Evolutionary conservation across 2,797 vertebrate species (phyloP), one percentile per base, ranked within the genome.

Genomic region (Parotocinclus haroldoi): DNA sequence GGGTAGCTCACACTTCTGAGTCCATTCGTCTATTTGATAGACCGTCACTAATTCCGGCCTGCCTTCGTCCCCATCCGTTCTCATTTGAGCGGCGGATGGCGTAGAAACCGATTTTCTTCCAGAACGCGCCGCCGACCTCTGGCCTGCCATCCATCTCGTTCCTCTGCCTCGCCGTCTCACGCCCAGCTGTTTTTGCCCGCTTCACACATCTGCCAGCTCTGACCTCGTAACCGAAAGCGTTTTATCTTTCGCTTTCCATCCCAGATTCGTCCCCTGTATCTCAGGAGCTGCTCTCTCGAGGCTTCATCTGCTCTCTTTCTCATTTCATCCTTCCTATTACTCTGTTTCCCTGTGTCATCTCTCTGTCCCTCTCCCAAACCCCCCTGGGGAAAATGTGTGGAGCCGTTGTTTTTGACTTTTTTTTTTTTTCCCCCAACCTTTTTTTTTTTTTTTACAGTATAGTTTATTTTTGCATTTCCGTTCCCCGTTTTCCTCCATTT

Each of bases 21-120:
- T 50, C 58, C 42, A 66, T 67, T 66, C 38, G 57, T 75, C 62
- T 58, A 46, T 37, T 40, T 59, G 72, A 74, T 57, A 11, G 52
- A 52, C 58, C 45, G 66, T 75, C 66, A 46, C 42, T 53, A 58
- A 66, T 74, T 72, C 58, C 52, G 3, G 27, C 40, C 18, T 3
- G 49, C 8, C 45, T 53, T 49, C 14, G 49, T 11, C 64, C 18
- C 17, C 36, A 58, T 66, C 39, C 39, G 18, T 52, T 59, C 49
- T 45, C 56, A 3, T 38, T 45, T 70, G 57, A 63, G 52, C 39
- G 11, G 36, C 39, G 10, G 54, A 58, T 17, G 62, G 39, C 14
- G 55, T 63, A 52, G 45, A 64, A 70, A 70, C 54, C 54, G 38
- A 53, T 64, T 64, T 63, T 54, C 17, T 51, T 58, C 57, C 62